These are phyloP conservation scores for Agrenia bidenticulata DNA, from an alignment of 2,888 invertebrate genomes.

Conservation along the genomic window DNA sequence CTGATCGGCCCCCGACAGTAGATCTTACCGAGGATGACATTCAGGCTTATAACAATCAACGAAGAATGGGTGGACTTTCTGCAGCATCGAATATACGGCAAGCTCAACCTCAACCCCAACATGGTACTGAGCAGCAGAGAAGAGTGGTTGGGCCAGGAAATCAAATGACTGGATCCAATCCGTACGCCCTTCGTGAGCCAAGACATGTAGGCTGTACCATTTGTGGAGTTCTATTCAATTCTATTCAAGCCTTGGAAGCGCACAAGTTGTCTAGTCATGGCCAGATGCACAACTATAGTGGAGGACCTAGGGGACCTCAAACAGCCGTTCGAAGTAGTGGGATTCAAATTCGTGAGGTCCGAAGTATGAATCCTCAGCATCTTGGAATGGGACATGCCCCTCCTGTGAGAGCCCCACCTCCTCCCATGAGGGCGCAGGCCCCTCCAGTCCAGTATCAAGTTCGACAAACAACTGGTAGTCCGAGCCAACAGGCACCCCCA, in stretches of 20 bases:
- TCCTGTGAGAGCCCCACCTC: background rate
- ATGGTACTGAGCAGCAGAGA: background rate
- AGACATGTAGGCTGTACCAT: background rate
- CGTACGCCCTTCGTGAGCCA: background rate
- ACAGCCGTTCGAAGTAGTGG: background rate
- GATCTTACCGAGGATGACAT: constrained; percentile 46
- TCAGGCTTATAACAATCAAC: constrained; percentile 20
- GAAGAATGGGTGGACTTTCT: constrained; percentile 22
- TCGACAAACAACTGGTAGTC: background rate
- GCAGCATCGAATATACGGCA: background rate
- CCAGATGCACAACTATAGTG: no score
- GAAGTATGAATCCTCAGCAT: constrained; percentile 1
- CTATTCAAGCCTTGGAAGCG: constrained; percentile 35
- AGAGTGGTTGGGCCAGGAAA: constrained; percentile 15
- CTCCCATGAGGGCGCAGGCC: background rate
- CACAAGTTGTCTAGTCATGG: constrained; percentile 34
- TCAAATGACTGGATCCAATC: background rate
- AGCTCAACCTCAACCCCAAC: background rate
- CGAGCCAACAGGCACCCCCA: background rate
- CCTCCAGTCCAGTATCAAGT: background rate
- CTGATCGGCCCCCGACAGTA: constrained; percentile 48
- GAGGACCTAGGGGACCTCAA: background rate
- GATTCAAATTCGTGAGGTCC: background rate
- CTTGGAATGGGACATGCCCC: background rate
- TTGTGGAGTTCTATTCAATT: constrained; percentile 26